A percentile compares a stretch with the other conserved stretches of the same genome.
Conservation (phyloP, 2,888 invertebrate species). For the Euplexia lucipara region DNA sequence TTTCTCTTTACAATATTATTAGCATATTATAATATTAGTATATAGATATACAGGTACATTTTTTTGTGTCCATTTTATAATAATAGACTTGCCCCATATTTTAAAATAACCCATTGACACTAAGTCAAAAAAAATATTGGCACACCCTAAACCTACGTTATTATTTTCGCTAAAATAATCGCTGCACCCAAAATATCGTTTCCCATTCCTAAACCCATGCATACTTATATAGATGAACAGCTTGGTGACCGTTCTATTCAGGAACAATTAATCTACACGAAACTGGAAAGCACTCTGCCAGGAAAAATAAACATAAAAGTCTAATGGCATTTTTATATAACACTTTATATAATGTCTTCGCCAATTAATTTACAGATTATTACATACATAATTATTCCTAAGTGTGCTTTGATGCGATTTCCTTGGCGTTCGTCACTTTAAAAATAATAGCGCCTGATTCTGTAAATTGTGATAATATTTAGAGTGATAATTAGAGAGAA, state of each 20-base stretch:
- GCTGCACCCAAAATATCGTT: no score
- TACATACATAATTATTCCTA: conserved; percentile 10
- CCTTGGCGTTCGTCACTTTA: conserved; percentile 20
- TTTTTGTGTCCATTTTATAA: no score
- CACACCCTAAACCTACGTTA: no score
- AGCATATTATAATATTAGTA: no score
- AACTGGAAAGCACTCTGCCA: neutral
- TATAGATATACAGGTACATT: no score
- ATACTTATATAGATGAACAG: neutral
- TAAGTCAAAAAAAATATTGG: neutral
- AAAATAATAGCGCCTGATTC: conserved; percentile 41
- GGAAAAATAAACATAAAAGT: neutral
- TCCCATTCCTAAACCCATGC: neutral
- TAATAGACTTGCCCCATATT: no score
- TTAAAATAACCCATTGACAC: no score
- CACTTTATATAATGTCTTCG: conserved; percentile 27
- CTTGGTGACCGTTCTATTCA: neutral
- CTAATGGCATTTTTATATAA: conserved; percentile 16
- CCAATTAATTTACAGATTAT: conserved; percentile 24
- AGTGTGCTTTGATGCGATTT: conserved; percentile 27
- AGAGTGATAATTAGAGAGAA: no score
- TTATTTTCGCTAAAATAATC: no score
- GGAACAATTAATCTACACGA: neutral
- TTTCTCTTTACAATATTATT: no score
- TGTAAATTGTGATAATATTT: no score